phyloP scores from a whole-genome alignment of 2,113 vertebrate species.

The Panthera uncia region DNA sequence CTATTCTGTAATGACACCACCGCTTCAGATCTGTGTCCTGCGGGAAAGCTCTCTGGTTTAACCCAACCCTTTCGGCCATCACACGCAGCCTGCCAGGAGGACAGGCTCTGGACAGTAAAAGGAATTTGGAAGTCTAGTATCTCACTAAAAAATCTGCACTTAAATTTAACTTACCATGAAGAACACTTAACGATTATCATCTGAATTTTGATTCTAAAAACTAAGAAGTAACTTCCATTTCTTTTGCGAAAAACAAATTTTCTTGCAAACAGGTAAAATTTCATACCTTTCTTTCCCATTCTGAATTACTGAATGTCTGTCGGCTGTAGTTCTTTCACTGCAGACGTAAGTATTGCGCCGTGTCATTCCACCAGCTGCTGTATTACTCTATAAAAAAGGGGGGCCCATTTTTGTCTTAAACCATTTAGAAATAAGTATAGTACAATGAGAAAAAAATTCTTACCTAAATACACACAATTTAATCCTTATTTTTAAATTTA shows the following conservation, averaged over 20 bases:
- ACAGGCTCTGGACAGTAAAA: not conserved
- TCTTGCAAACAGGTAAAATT: constrained; percentile 42
- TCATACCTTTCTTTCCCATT: constrained; percentile 98
- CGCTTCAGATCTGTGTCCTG: not conserved
- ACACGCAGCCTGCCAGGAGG: not conserved
- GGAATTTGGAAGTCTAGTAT: not conserved
- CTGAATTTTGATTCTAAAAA: constrained; percentile 57
- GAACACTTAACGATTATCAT: constrained; percentile 28
- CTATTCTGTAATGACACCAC: too few species aligned
- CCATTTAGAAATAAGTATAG: not conserved
- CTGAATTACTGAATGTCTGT: constrained; percentile 96
- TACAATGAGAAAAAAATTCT: not conserved
- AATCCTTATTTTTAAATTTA: not conserved
- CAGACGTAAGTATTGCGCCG: constrained; percentile 98
- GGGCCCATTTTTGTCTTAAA: constrained; percentile 9
- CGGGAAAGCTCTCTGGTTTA: not conserved
- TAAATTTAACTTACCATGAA: constrained; percentile 72
- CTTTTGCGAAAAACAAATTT: constrained; percentile 58
- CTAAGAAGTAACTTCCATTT: not conserved
- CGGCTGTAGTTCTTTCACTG: constrained; percentile 93
- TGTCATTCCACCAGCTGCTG: constrained; percentile 94
- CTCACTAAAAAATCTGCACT: not conserved
- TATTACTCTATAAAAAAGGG: constrained; percentile 88
- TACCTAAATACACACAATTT: not conserved
- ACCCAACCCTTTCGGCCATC: not conserved